Evolutionary conservation across 2,113 vertebrate species (phyloP).

Genomic region (Phycodurus eques): DNA sequence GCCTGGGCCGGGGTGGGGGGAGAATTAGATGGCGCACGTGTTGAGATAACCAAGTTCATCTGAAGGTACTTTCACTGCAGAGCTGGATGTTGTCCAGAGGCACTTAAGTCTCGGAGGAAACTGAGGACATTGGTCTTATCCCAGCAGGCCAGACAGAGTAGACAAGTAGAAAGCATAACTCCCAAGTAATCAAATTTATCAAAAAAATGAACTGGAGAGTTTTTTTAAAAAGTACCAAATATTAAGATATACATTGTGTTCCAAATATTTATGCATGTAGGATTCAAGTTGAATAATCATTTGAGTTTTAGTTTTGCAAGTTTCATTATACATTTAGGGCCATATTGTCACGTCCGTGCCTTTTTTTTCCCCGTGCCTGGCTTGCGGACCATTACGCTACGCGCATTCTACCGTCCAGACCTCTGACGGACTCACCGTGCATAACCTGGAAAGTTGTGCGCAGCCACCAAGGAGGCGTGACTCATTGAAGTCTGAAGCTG

Average conservation of each 20-base stretch:
- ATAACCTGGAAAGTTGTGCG: too few species aligned
- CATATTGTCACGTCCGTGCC: too few species aligned
- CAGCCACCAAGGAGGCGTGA: too few species aligned
- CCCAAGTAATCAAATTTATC: constrained; percentile 1
- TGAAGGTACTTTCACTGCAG: constrained; percentile 71
- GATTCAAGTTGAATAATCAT: background rate
- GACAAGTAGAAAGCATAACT: constrained; percentile 24
- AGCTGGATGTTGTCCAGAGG: constrained; percentile 57
- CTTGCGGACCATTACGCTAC: too few species aligned
- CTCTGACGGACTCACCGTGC: too few species aligned
- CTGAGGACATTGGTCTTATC: constrained; percentile 45
- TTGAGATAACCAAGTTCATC: constrained; percentile 74
- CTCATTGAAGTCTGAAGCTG: too few species aligned
- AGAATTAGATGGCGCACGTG: constrained; percentile 65
- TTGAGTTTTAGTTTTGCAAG: too few species aligned
- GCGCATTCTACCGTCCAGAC: too few species aligned
- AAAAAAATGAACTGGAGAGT: constrained; percentile 9
- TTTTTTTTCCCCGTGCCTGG: too few species aligned
- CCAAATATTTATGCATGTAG: background rate
- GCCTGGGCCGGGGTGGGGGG: constrained; percentile 32
- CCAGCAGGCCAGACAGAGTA: constrained; percentile 25
- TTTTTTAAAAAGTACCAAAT: background rate
- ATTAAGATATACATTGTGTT: too few species aligned
- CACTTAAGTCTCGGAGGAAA: constrained; percentile 57
- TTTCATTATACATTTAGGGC: too few species aligned